Base-by-base conservation (phyloP, 2,888 invertebrate genomes). In the Agrotis clavis region DNA sequence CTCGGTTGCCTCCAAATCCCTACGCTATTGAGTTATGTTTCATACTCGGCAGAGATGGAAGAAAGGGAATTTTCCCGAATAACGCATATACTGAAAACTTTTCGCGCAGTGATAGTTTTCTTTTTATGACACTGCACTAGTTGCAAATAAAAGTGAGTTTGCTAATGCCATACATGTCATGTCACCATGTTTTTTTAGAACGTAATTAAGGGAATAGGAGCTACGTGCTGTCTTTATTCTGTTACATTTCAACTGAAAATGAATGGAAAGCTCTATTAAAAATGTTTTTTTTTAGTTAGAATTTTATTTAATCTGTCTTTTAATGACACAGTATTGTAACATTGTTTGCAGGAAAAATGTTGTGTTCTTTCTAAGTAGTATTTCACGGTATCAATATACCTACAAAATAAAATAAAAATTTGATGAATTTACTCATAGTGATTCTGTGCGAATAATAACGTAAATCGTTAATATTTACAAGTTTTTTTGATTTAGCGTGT, bases 11-110 rank as follows among this genome's bases (percentile, higher is more conserved):
- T 88, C 87, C 89, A 90, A 91, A 92, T 93, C 93, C 92, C 92
- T 89, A 82, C 90, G 89, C 92, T 93, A 94, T 94, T 94, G 93
- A 94, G 93, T 94, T 95, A 94, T 94, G 91, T 92, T 93, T 92
- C 91, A 94, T 93, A 94, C 88, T 89, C 85, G 84, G 81, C 57
- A 84, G 87, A 85, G 83, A 89, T 84, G 84, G 83, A 87, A 86
- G 88, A 87, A 87, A 88, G 87, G 83, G 81, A 88, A 86, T 90
- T 88, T 87, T 84, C 80, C 76, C 80, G 87, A 85, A 81, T 77
- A 86, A 82, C 81, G 82, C 81, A 82, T 79, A 82, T 77, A 88
- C 78, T 80, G 68, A 82, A 83, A 83, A 83, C 78, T 87, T 87
- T 83, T 82, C 56, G 25, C 41, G 70, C 57, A 16, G 73, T 73